Evolutionary conservation across 2,797 vertebrate genomes (phyloP).

Genomic region (Semotilus atromaculatus): DNA sequence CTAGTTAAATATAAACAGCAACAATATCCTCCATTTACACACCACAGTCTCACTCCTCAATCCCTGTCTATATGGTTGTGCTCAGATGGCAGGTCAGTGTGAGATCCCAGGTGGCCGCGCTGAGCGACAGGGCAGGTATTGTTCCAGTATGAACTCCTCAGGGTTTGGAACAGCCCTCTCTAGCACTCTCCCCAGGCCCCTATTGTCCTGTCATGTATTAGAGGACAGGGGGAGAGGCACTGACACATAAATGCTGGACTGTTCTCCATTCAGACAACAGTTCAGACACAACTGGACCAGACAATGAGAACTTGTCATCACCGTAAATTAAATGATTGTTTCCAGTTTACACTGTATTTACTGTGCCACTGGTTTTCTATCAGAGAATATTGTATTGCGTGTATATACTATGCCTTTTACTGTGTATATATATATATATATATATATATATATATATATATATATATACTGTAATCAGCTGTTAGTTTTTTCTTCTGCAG

Average conservation of each 20-base stretch:
- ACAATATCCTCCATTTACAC: background rate
- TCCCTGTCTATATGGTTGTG: constrained; percentile 24
- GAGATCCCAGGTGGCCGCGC: constrained; percentile 51
- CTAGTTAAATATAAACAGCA: background rate
- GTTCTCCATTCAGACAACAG: constrained; percentile 58
- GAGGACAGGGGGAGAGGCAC: constrained; percentile 52
- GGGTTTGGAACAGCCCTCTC: constrained; percentile 24
- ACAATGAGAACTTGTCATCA: constrained; percentile 69
- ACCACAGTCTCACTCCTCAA: constrained; percentile 20
- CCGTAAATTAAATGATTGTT: constrained; percentile 50
- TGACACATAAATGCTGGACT: constrained; percentile 71
- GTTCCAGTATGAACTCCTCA: constrained; percentile 40
- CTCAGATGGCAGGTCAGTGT: constrained; percentile 46
- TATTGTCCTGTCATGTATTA: constrained; percentile 53
- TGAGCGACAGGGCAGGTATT: constrained; percentile 54
- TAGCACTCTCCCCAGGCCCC: constrained; percentile 44
- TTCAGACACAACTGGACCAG: constrained; percentile 42
- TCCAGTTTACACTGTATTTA: constrained; percentile 34
- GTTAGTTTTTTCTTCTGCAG: too few species aligned
- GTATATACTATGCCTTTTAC: too few species aligned
- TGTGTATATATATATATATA: too few species aligned
- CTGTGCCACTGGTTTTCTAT: background rate
- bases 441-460: too few species aligned
- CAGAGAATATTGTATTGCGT: constrained; percentile 29
- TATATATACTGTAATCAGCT: constrained; percentile 3